Evolutionary conservation across 2,888 invertebrate species (phyloP), one percentile per base, ranked within the genome.

Genomic region (Drosophila villosipedis): DNA sequence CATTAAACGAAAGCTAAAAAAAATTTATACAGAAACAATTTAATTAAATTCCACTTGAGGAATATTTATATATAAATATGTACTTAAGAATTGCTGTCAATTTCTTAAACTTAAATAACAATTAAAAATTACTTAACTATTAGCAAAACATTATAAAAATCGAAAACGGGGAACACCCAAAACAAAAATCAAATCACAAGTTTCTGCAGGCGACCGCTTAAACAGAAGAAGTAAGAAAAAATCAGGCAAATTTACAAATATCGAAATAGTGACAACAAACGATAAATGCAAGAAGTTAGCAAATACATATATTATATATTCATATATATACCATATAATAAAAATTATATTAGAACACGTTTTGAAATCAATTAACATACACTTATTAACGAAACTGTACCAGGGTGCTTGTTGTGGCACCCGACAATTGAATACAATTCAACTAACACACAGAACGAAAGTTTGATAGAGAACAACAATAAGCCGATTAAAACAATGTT

Each of bases 31-130:
- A 66, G 33, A 80, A 62, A 33, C 25, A 28, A 54, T 63, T 35
- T 19, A 33, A 52, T 25, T 41, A 35, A 66, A 50, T 35, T 43
- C 50, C 65, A 35, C n/a, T 35, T 33, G 16, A 28, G 57, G 30
- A 73, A 53, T 53, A 53, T 50, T 71, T 71, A 80, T 80, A 65
- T 22, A 59, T 55, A 28, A 22, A 71, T 54, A 37, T 37, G 58
- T 68, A 76, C 43, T 74, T 68, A 79, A 80, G 68, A 73, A 80
- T 82, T 82, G 76, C 67, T 76, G 82, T 82, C 82, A 82, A 82
- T 82, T 82, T 82, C 80, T 79, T 76, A 82, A 82, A 59, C 65
- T 50, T 85, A 75, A 78, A 65, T 68, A 77, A 65, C 62, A 67
- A 79, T 73, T 79, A 78, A 41, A 37, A 35, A 59, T 72, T 78